These are phyloP conservation scores for Drosophila pseudoananassae DNA, from an alignment of 1,140 invertebrate genomes.

Conservation along the genomic window DNA sequence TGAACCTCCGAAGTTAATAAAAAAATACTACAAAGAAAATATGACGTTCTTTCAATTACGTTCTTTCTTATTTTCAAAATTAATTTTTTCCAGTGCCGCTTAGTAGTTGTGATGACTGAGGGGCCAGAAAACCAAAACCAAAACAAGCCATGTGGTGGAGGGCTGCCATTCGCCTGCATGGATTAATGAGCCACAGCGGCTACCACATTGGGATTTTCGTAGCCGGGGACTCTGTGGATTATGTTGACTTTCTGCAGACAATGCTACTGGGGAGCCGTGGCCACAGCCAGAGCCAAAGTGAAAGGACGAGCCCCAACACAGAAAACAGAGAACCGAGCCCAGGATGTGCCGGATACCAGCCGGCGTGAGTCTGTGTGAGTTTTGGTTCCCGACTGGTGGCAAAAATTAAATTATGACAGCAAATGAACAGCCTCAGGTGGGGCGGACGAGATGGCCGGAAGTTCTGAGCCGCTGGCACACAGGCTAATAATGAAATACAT, in stretches of 20 bases:
- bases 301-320: slow-evolving; percentile 25
- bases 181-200: slow-evolving; percentile 76
- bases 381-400: slow-evolving; percentile 49
- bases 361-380: slow-evolving; percentile 33
- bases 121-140: slow-evolving; percentile 48
- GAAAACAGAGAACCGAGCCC: slow-evolving; percentile 6
- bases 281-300: slow-evolving; percentile 21
- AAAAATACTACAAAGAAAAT: background rate
- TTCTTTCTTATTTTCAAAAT: background rate
- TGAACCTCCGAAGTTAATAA: background rate
- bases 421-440: slow-evolving; percentile 71
- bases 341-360: slow-evolving; percentile 39
- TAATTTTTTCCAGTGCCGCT: background rate
- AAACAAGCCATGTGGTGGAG: slow-evolving; percentile 53
- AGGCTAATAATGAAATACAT: slow-evolving; percentile 80
- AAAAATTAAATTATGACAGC: slow-evolving; percentile 81
- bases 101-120: slow-evolving; percentile 9
- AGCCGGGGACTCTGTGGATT: slow-evolving; percentile 42
- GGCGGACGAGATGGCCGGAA: slow-evolving; percentile 49
- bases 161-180: slow-evolving; percentile 70
- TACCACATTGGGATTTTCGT: slow-evolving; percentile 53
- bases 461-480: slow-evolving; percentile 43
- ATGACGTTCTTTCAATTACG: background rate
- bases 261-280: slow-evolving; percentile 23
- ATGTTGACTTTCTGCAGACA: slow-evolving; percentile 54